Evolutionary conservation across 1,140 invertebrate species (phyloP), one percentile per base, ranked within the genome.

Genomic region (Micrasema longulum): DNA sequence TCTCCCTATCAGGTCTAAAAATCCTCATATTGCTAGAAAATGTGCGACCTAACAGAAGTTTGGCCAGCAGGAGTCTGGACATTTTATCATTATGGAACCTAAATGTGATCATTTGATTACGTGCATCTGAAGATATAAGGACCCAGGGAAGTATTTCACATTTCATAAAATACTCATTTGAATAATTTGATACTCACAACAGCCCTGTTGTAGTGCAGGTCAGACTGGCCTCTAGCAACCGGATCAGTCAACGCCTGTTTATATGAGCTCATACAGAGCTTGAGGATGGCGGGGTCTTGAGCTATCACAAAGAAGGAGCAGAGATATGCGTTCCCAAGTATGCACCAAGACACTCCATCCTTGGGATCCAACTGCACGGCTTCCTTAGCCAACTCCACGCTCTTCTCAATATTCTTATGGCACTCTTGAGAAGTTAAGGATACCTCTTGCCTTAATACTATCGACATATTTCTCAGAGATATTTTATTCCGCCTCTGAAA

Each of bases 151-250:
- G n/a, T n/a, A n/a, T n/a, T n/a, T n/a, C n/a, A n/a, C n/a, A n/a
- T n/a, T n/a, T n/a, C n/a, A n/a, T n/a, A n/a, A n/a, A n/a, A n/a
- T n/a, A n/a, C n/a, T n/a, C n/a, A n/a, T n/a, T n/a, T n/a, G n/a
- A n/a, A 52, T 52, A 16, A 53, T 6, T 35, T 12, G 7, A 41
- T 60, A 55, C 88, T 89, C 86, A 95, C 93, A 76, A 93, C 88
- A 63, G 89, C 93, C 87, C 93, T 92, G 81, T 96, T 97, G 79
- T 91, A 95, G 85, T 94, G 92, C 36, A 96, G 85, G 87, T 95
- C 93, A 1, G 93, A 88, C 79, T 92, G 92, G 74, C 88, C 89
- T 77, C 83, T 88, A 1, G 92, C 89, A 7, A 91, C 83, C 16
- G 89, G 82, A 81, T 96, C 93, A 77, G 89, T 87, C 83, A 92